phyloP scores from a whole-genome alignment of 1,140 invertebrate genomes.

The Pachypsylla venusta region DNA sequence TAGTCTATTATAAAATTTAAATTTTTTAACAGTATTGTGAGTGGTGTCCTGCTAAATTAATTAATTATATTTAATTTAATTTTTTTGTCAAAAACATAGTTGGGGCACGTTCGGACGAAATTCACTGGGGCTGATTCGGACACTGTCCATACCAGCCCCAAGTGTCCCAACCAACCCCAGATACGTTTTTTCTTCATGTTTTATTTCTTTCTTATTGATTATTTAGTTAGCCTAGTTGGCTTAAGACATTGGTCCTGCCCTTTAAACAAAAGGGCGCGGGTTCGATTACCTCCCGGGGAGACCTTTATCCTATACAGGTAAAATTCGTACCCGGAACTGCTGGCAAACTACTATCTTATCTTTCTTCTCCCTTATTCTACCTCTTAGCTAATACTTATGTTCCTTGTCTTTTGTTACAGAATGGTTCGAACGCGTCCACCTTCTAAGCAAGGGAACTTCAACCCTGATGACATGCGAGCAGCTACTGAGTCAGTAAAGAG shows the following conservation, averaged over 20 bases:
- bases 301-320: too few relatives aligned
- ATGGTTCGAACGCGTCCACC: background rate
- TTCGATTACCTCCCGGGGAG: background rate
- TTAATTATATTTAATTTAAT: background rate
- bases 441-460: background rate
- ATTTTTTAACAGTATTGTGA: background rate
- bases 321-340: too few relatives aligned
- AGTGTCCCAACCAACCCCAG: background rate
- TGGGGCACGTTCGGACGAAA: background rate
- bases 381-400: background rate
- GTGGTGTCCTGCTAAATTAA: background rate
- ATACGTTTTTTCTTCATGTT: background rate
- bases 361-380: too few relatives aligned
- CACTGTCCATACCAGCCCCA: background rate
- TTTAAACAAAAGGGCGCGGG: background rate
- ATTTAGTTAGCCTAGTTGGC: background rate
- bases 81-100: background rate
- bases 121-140: background rate
- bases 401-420: background rate
- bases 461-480: background rate
- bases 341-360: too few relatives aligned
- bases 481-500: background rate
- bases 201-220: background rate
- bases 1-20: background rate
- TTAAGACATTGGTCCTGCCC: background rate